phyloP scores from a whole-genome alignment of 2,797 vertebrate genomes.

The Epinephelus coioides region DNA sequence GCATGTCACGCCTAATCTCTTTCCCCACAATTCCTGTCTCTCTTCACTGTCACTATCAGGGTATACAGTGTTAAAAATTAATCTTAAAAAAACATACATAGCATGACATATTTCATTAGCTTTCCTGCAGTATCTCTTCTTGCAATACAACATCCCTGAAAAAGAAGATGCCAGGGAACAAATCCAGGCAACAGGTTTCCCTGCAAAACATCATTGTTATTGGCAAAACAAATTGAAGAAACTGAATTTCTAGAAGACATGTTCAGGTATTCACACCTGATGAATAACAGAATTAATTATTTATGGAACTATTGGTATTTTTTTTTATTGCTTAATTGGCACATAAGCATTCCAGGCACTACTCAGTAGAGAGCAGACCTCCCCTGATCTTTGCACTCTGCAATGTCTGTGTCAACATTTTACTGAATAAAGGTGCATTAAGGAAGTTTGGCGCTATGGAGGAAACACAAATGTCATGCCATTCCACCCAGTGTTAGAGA shows the following conservation, averaged over 20 bases:
- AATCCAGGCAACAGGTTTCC: neutral
- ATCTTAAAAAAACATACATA: too few species aligned
- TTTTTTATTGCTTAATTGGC: neutral
- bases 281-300: neutral
- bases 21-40: too few species aligned
- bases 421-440: neutral
- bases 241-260: neutral
- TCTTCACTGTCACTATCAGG: too few species aligned
- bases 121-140: neutral
- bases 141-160: neutral
- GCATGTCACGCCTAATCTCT: too few species aligned
- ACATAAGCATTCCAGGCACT: neutral
- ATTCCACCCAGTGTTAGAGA: neutral
- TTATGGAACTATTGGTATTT: neutral
- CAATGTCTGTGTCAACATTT: neutral
- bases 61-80: too few species aligned
- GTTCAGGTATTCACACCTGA: too few species aligned
- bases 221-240: neutral
- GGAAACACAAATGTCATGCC: neutral
- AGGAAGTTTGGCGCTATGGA: neutral
- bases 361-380: neutral
- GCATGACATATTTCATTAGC: neutral
- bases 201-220: neutral
- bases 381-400: neutral
- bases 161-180: neutral